Evolutionary conservation across 64 coral and sea anemone genomes (phyloP).

Genomic region (Hydrozoanthus tunicans): DNA sequence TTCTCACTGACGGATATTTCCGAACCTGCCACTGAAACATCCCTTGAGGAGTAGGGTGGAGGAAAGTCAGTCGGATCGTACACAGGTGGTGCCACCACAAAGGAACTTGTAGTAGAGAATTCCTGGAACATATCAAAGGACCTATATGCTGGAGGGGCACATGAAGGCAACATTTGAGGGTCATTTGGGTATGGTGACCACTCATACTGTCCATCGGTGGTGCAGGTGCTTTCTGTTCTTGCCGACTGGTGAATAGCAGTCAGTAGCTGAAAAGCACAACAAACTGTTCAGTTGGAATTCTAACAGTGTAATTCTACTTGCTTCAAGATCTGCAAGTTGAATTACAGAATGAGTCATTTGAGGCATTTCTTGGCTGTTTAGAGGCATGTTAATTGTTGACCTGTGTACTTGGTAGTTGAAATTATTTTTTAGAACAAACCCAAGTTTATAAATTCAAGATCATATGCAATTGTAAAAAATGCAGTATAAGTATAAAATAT

Average conservation of each 20-base stretch:
- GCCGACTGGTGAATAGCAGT: constrained; percentile 54
- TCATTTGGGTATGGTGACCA: constrained; percentile 79
- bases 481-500: not conserved
- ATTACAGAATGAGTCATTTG: too few relatives aligned
- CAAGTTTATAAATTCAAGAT: too few relatives aligned
- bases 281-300: not conserved
- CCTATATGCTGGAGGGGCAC: constrained; percentile 86
- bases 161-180: constrained; percentile 64
- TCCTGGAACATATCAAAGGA: constrained; percentile 89
- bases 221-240: constrained; percentile 56
- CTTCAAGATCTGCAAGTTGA: too few relatives aligned
- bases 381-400: not conserved
- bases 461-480: not conserved
- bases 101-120: constrained; percentile 67
- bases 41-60: constrained; percentile 86
- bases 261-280: constrained; percentile 47
- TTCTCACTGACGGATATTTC: constrained; percentile 51
- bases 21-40: constrained; percentile 73
- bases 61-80: constrained; percentile 91
- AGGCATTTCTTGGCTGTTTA: not conserved
- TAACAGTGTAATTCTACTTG: too few relatives aligned
- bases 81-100: constrained; percentile 86
- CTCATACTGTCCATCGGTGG: constrained; percentile 61
- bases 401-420: not conserved
- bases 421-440: too few relatives aligned